Evolutionary conservation across 2,888 invertebrate species (phyloP).

Genomic region (Melanchra persicariae): DNA sequence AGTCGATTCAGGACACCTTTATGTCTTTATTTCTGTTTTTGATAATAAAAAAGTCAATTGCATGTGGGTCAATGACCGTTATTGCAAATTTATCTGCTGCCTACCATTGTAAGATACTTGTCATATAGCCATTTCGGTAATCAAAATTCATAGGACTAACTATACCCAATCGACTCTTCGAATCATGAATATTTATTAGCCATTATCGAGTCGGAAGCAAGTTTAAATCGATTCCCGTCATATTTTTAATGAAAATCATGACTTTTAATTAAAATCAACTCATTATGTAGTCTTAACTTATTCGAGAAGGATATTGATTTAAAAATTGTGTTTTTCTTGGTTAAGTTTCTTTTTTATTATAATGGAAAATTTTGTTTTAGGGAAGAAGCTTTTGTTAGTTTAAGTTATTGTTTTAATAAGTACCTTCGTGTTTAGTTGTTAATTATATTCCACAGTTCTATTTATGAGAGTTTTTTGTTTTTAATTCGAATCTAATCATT

Average conservation of each 20-base stretch:
- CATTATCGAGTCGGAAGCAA: slow-evolving; percentile 39
- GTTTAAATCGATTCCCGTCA: slow-evolving; percentile 30
- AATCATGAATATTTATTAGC: slow-evolving; percentile 54
- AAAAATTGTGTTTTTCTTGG: not conserved
- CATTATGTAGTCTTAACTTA: slow-evolving; percentile 21
- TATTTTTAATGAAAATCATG: slow-evolving; percentile 45
- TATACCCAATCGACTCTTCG: slow-evolving; percentile 11
- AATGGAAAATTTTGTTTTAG: too few species aligned
- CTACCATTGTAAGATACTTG: too few species aligned
- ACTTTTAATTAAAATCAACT: slow-evolving; percentile 49
- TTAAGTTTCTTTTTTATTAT: too few species aligned
- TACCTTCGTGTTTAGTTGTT: not conserved
- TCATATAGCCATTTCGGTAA: not conserved
- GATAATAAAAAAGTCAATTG: too few species aligned
- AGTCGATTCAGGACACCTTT: too few species aligned
- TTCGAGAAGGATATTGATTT: slow-evolving; percentile 1
- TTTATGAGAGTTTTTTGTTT: too few species aligned
- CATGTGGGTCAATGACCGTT: too few species aligned
- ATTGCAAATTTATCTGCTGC: too few species aligned
- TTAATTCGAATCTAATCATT: too few species aligned
- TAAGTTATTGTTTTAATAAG: too few species aligned
- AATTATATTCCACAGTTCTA: not conserved
- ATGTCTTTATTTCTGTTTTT: too few species aligned
- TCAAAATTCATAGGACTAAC: slow-evolving; percentile 28
- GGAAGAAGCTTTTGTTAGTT: not conserved